Percentiles rank a stretch among this genome's conserved stretches.
Evolutionary conservation across 92 coral and sea anemone species (phyloP).

Genomic region (Zoanthus solanderi): DNA sequence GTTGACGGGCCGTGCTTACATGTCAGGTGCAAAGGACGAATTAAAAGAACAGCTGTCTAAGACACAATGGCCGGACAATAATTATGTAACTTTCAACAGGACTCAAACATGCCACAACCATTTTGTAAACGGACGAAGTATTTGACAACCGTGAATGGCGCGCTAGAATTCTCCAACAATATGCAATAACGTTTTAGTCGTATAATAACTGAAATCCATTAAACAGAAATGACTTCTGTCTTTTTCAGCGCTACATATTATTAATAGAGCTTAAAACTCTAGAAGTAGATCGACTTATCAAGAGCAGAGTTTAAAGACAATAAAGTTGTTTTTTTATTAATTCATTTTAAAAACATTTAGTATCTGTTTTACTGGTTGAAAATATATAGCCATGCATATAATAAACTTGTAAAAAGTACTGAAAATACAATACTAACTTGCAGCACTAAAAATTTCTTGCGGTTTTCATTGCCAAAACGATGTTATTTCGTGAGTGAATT

Average conservation of each 20-base stretch:
- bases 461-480: background rate
- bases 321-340: background rate
- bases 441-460: background rate
- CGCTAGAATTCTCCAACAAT: conserved; percentile 39
- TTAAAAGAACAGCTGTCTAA: conserved; percentile 40
- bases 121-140: conserved; percentile 36
- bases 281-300: background rate
- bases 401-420: too few species aligned
- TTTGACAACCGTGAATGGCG: conserved; percentile 41
- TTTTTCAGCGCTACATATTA: background rate
- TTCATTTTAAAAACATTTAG: background rate
- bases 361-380: background rate
- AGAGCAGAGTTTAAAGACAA: background rate
- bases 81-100: conserved; percentile 37
- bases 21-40: conserved; percentile 35
- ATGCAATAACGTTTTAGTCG: conserved; percentile 26
- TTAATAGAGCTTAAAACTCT: background rate
- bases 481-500: background rate
- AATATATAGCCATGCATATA: background rate
- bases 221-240: background rate
- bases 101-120: conserved; percentile 43
- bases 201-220: background rate
- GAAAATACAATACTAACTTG: background rate
- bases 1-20: conserved; percentile 31
- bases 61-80: conserved; percentile 17